Evolutionary conservation across 2,888 invertebrate genomes (phyloP).

Genomic region (Eugnorisma glareosa): DNA sequence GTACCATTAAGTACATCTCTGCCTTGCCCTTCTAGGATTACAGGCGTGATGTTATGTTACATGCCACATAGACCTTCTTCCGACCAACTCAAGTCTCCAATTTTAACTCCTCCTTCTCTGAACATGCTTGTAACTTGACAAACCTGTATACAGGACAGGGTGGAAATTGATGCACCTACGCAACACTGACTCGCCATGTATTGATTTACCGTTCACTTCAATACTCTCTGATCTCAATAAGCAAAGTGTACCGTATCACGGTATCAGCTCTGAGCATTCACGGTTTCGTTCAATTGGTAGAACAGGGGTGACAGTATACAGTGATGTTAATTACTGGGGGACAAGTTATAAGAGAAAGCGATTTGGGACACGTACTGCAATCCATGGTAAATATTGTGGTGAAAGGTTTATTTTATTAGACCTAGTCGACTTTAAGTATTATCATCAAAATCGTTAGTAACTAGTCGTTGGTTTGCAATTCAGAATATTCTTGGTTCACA

Average conservation of each 20-base stretch:
- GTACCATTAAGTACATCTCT: too few relatives aligned
- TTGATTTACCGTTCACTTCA: constrained; percentile 6
- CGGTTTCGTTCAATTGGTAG: constrained; percentile 26
- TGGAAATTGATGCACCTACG: not conserved
- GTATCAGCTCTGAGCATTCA: constrained; percentile 17
- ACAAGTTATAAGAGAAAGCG: constrained; percentile 23
- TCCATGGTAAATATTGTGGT: too few relatives aligned
- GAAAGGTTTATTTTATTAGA: too few relatives aligned
- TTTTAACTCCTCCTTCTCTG: not conserved
- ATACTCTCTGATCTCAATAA: constrained; percentile 18
- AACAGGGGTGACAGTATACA: constrained; percentile 35
- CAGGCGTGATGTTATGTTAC: too few relatives aligned
- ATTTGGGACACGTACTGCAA: not conserved
- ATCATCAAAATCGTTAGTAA: too few relatives aligned
- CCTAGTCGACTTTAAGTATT: too few relatives aligned
- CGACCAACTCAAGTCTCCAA: not conserved
- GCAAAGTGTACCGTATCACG: constrained; percentile 19
- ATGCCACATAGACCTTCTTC: not conserved
- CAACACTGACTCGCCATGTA: not conserved
- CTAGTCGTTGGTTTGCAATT: too few relatives aligned
- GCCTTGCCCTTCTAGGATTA: too few relatives aligned
- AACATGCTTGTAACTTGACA: not conserved
- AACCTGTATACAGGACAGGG: too few relatives aligned
- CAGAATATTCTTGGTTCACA: too few relatives aligned
- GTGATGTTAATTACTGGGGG: constrained; percentile 42